Base-by-base conservation (phyloP, 2,888 invertebrate species). In the Pterobdella sp. region DNA sequence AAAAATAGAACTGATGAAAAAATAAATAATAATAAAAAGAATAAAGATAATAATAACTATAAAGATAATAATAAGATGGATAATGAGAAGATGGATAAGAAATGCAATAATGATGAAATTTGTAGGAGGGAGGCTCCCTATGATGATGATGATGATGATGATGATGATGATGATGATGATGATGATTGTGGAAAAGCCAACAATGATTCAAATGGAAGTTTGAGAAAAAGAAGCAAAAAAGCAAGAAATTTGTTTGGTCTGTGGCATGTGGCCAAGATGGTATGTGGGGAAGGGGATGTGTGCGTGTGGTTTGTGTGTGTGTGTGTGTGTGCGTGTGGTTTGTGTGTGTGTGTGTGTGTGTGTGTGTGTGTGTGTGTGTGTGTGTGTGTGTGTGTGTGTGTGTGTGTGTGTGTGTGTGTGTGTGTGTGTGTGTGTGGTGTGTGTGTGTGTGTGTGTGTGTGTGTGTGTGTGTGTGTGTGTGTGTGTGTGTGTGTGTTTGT, bases 121-220 rank as follows among this genome's bases (percentile, higher is more conserved):
- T 3, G 10, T 4, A n/a, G 60, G 26, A 22, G n/a, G 60, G 60
- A 18, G 26, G 3, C 14, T 56, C 3, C 7, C 4, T 4, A 18
- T 42, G 49, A 22, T 42, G 60, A 56, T 14, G 60, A 56, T 56
- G 4, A 56, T 56, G 14, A 35, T 65, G 3, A 65, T 7, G n/a
- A 65, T 65, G 65, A 65, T 7, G 31, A 65, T 65, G 10, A n/a
- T 65, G 65, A 32, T 31, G 65, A 31, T 65, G 34, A 65, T 29
- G n/a, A 7, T 2, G 31, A 32, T 65, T 2, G 65, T 65, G 65
- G 14, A 2, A 22, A 56, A 22, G n/a, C 26, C n/a, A 14, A 7
- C 60, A 56, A 56, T 4, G 60, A n/a, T n/a, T n/a, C n/a, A n/a
- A n/a, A n/a, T n/a, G n/a, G n/a, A n/a, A n/a, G n/a, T n/a, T n/a